Conservation (phyloP, 1,140 invertebrate genomes). For the Bombus superbus region DNA sequence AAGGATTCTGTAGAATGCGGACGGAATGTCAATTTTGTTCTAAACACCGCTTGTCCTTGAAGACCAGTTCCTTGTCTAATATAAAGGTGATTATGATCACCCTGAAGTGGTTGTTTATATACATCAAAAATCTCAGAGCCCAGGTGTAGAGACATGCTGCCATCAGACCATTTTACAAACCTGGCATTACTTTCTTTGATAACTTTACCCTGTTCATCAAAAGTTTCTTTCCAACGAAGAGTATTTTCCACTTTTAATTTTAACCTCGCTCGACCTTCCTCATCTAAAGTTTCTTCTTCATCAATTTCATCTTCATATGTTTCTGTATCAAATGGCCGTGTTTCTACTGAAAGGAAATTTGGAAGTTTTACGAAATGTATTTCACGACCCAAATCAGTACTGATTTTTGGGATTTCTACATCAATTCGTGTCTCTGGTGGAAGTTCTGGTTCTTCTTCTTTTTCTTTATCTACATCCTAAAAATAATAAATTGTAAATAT, state of each 20-base stretch:
- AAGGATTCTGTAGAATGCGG: constrained; percentile 99
- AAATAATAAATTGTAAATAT: constrained; percentile 50
- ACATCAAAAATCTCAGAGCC: constrained; percentile 99
- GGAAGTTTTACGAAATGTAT: constrained; percentile 97
- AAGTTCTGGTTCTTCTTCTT: constrained; percentile 89
- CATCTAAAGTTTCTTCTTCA: constrained; percentile 98
- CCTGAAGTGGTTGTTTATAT: constrained; percentile 94
- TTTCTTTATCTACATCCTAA: constrained; percentile 85
- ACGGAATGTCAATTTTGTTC: constrained; percentile 97
- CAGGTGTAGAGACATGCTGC: constrained; percentile 98
- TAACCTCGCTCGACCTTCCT: constrained; percentile 96
- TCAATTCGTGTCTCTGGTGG: constrained; percentile 97
- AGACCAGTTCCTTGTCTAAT: constrained; percentile 98
- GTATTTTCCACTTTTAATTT: constrained; percentile 99
- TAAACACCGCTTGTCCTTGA: constrained; percentile 98
- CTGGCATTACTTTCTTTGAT: constrained; percentile 97
- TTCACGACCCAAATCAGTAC: constrained; percentile 94
- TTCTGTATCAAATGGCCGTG: constrained; percentile 95
- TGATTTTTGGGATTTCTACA: constrained; percentile 97
- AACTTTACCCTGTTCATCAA: constrained; percentile 92
- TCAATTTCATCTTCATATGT: constrained; percentile 99
- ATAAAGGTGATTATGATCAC: constrained; percentile 89
- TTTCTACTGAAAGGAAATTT: constrained; percentile 96
- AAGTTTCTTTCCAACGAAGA: constrained; percentile 95
- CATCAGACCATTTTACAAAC: constrained; percentile 98